Conservation (phyloP, 2,113 vertebrate species). For the Tichodroma muraria region DNA sequence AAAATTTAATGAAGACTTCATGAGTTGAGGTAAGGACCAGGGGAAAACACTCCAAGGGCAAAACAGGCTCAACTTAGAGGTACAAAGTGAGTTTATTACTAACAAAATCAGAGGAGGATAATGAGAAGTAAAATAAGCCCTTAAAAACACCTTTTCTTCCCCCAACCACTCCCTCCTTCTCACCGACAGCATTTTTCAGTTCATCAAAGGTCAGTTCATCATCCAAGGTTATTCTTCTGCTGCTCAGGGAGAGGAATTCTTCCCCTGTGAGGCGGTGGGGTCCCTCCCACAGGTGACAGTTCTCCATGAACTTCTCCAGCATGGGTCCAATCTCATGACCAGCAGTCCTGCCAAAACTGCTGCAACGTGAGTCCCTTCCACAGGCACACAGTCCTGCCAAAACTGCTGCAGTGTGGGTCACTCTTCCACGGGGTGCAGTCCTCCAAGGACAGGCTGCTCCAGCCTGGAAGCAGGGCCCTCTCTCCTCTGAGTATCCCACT, state of each 20-base stretch:
- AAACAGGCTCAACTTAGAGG: neutral
- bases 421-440: neutral
- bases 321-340: neutral
- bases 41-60: neutral
- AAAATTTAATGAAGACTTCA: neutral
- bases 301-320: neutral
- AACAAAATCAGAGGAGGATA: neutral
- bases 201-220: neutral
- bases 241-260: neutral
- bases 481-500: neutral
- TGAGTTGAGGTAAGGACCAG: neutral
- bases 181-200: neutral
- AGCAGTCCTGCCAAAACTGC: neutral
- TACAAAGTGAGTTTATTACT: neutral
- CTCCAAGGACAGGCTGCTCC: neutral
- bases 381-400: neutral
- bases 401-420: neutral
- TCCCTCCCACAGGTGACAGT: neutral
- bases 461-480: neutral
- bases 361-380: neutral
- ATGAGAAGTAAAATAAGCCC: neutral
- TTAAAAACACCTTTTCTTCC: neutral
- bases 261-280: neutral
- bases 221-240: neutral
- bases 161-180: neutral